These are phyloP conservation scores for Pseudococcus longispinus DNA, from an alignment of 2,888 invertebrate genomes.

Conservation along the genomic window DNA sequence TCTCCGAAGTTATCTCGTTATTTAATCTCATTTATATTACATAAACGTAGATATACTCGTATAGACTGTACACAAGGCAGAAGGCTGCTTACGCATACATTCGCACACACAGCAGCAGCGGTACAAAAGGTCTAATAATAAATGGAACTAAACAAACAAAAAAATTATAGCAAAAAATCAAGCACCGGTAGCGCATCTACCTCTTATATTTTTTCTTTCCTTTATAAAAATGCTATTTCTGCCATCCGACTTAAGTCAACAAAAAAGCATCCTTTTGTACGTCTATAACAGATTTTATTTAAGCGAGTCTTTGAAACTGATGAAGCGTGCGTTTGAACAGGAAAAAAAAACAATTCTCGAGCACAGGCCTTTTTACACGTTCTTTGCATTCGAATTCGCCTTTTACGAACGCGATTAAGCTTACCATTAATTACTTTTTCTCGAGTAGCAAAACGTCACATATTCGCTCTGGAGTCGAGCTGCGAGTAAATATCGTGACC, in stretches of 20 bases:
- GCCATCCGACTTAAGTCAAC: conserved; percentile 16
- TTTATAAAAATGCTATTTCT: conserved; percentile 31
- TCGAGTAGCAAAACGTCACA: neutral
- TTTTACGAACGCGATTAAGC: neutral
- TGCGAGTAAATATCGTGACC: neutral
- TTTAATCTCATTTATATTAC: conserved; percentile 34
- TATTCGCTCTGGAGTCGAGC: neutral
- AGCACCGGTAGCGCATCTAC: neutral
- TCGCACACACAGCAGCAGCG: neutral
- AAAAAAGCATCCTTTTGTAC: conserved; percentile 14
- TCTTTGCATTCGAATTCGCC: neutral
- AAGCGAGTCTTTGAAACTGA: conserved; percentile 10
- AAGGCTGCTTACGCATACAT: neutral
- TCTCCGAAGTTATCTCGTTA: neutral
- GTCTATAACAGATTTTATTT: conserved; percentile 15
- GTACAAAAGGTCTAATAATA: neutral
- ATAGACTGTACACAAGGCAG: neutral
- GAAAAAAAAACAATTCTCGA: neutral
- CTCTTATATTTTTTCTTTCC: neutral
- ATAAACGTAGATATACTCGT: neutral
- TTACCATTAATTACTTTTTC: neutral
- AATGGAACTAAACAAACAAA: conserved; percentile 13
- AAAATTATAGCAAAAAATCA: neutral
- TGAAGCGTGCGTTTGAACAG: neutral
- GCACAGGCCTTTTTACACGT: neutral